Base-by-base conservation (phyloP, 2,797 vertebrate genomes). In the Eleutherodactylus coqui region DNA sequence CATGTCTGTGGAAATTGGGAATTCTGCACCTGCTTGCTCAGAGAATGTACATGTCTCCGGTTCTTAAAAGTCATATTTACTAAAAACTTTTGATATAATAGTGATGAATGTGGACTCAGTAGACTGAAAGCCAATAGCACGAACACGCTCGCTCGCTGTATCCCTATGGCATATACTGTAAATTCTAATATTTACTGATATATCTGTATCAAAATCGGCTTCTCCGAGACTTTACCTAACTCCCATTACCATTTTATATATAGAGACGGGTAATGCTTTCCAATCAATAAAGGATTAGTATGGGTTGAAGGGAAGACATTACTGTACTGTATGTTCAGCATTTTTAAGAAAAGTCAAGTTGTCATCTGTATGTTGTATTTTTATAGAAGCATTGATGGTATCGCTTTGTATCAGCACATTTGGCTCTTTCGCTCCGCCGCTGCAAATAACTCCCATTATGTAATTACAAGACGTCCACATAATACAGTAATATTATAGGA, bases 401-500 rank as follows among this genome's bases (percentile, higher is more conserved):
- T 43, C 29, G 13, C 43, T 53, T 53, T 76, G 29, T 76, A 76
- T 49, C 17, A 76, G 27, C 75, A 76, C 27, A 76, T 76, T 76
- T 76, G 41, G 53, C 49, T 77, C 49, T 77, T 36, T 24, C 49
- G n/a, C 75, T 36, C 32, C 34, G 4, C 51, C 4, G 19, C 75
- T 78, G 5, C 24, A 78, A 55, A 51, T 55, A 77, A 53, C 49
- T 77, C 16, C 1, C 49, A 34, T 77, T 55, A 55, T 55, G 75
- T 58, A 32, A 55, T 55, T 55, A 58, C 49, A 78, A 55, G 75
- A 36, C 47, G 24, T 11, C 2, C 19, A 53, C 34, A 41, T 43
- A 38, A 78, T 78, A 78, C 36, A 41, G 21, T 60, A 27, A 53
- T 53, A 49, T 70, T 27, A 82, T 69, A 9, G 7, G 17, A 36